Evolutionary conservation across 2,888 invertebrate species (phyloP).

Genomic region (Aphodius sticticus): DNA sequence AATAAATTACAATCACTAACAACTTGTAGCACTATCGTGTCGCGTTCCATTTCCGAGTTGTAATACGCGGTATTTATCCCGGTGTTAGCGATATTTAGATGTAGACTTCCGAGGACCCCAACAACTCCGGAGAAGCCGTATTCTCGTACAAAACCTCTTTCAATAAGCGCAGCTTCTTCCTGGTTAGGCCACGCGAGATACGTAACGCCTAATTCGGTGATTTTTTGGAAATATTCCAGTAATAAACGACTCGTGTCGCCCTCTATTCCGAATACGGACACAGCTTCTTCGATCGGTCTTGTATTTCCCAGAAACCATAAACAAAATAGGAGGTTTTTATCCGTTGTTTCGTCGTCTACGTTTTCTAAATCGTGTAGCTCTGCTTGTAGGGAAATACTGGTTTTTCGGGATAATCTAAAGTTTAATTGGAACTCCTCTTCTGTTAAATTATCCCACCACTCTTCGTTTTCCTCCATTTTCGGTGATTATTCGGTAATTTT

Average conservation of each 20-base stretch:
- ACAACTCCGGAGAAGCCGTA: conserved; percentile 43
- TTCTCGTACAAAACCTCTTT: conserved; percentile 37
- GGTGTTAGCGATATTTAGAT: conserved; percentile 39
- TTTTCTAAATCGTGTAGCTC: conserved; percentile 42
- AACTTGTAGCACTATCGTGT: conserved; percentile 45
- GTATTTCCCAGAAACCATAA: conserved; percentile 46
- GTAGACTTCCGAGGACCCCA: conserved; percentile 45
- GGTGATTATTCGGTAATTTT: neutral
- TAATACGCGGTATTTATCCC: conserved; percentile 36
- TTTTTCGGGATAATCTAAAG: conserved; percentile 43
- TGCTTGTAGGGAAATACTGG: conserved; percentile 41
- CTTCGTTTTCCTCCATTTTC: neutral
- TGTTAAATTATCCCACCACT: conserved; percentile 33
- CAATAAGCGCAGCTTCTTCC: conserved; percentile 39
- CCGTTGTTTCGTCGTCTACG: conserved; percentile 37
- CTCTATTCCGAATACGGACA: conserved; percentile 38
- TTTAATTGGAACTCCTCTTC: conserved; percentile 43
- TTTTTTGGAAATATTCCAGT: conserved; percentile 40
- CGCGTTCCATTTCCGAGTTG: conserved; percentile 40
- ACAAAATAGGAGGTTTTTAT: conserved; percentile 39
- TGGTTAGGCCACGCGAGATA: conserved; percentile 43
- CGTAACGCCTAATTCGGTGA: conserved; percentile 37
- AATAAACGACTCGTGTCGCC: conserved; percentile 38
- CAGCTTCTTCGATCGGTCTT: conserved; percentile 39
- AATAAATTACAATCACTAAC: conserved; percentile 46